phyloP scores from a whole-genome alignment of 2,888 invertebrate genomes.

The Psylliodes chrysocephalus region DNA sequence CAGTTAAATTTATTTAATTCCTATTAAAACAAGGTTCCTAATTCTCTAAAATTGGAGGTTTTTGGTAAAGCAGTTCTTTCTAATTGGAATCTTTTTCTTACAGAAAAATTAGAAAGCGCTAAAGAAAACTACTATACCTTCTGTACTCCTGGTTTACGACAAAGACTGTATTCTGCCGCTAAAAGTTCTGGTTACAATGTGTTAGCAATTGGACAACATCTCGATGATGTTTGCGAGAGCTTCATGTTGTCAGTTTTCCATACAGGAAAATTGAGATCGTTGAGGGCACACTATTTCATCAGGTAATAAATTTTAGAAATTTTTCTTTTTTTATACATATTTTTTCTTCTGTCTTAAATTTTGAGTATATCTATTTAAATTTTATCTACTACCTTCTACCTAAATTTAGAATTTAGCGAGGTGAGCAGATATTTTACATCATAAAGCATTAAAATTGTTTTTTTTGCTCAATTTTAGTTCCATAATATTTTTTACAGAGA shows the following conservation, averaged over 20 bases:
- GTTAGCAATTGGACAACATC: slow-evolving; percentile 86
- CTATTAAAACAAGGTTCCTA: too few species aligned
- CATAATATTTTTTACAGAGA: slow-evolving; percentile 71
- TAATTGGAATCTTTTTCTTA: slow-evolving; percentile 39
- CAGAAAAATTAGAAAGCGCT: slow-evolving; percentile 67
- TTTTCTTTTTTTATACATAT: slow-evolving; percentile 53
- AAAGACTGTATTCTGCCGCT: slow-evolving; percentile 80
- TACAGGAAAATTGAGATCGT: slow-evolving; percentile 79
- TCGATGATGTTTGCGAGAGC: slow-evolving; percentile 85
- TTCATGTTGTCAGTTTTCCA: slow-evolving; percentile 86
- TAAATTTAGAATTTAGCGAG: too few species aligned
- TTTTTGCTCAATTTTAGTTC: slow-evolving; percentile 5
- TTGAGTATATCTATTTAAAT: too few species aligned
- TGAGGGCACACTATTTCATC: slow-evolving; percentile 84
- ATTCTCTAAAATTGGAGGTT: too few species aligned
- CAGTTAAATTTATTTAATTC: too few species aligned
- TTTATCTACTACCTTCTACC: too few species aligned
- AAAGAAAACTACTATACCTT: slow-evolving; percentile 70
- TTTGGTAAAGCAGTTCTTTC: too few species aligned
- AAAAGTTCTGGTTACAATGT: slow-evolving; percentile 84
- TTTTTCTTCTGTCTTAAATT: too few species aligned
- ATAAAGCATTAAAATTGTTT: not conserved
- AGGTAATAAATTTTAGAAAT: slow-evolving; percentile 64
- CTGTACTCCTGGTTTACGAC: slow-evolving; percentile 77
- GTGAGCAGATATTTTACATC: too few species aligned